Conservation (phyloP, 1,140 invertebrate genomes). For the Panagrolaimus sp. region DNA sequence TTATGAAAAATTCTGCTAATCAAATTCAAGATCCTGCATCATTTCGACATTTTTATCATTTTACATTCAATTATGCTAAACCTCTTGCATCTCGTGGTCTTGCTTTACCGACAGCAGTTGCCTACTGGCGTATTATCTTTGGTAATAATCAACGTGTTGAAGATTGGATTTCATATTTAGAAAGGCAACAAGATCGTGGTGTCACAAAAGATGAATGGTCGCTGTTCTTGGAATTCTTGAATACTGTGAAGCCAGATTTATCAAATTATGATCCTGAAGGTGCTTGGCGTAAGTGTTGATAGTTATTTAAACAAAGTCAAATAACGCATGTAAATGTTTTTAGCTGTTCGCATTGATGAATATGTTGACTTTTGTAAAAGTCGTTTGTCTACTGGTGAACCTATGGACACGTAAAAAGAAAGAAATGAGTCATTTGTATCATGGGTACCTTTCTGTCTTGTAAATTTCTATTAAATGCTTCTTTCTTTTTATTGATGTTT, state of each 20-base stretch:
- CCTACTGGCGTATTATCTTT: neutral
- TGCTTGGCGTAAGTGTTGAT: slow-evolving; percentile 71
- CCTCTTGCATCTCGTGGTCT: slow-evolving; percentile 84
- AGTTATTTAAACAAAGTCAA: too few relatives aligned
- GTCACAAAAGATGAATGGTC: slow-evolving; percentile 81
- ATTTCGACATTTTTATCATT: slow-evolving; percentile 97
- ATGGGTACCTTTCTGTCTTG: neutral
- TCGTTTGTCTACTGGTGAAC: neutral
- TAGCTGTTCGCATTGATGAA: slow-evolving; percentile 86
- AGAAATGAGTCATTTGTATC: neutral
- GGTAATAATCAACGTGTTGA: neutral
- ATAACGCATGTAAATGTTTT: too few relatives aligned
- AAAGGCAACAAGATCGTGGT: slow-evolving; percentile 72
- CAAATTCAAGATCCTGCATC: slow-evolving; percentile 80
- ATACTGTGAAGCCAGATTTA: slow-evolving; percentile 88
- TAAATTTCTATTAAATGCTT: neutral
- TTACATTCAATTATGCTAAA: slow-evolving; percentile 95
- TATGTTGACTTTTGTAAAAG: slow-evolving; percentile 77
- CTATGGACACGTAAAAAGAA: neutral
- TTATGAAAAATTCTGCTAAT: slow-evolving; percentile 75
- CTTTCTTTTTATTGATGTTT: too few relatives aligned
- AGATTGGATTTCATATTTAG: neutral
- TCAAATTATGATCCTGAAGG: slow-evolving; percentile 96
- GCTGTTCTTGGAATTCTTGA: slow-evolving; percentile 86
- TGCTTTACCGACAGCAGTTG: slow-evolving; percentile 76